These are phyloP conservation scores for Magallana ariakensis DNA, from an alignment of 1,140 invertebrate species.

Conservation along the genomic window DNA sequence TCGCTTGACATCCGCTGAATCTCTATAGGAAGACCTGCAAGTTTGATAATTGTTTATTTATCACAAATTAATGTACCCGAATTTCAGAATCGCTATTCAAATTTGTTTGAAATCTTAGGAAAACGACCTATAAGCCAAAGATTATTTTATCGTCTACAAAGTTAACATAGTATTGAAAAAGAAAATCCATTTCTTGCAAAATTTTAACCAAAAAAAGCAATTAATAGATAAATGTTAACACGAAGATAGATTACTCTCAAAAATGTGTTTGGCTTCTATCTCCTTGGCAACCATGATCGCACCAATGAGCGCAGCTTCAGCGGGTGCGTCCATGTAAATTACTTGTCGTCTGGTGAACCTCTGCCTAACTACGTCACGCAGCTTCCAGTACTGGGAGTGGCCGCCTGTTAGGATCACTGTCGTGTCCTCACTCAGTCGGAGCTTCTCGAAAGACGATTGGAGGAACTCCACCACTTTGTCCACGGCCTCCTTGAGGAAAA, in stretches of 20 bases:
- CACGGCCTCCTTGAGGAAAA: background rate
- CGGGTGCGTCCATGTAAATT: background rate
- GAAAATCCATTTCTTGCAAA: too few species aligned
- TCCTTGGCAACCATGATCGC: slow-evolving; percentile 1
- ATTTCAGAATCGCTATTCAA: too few species aligned
- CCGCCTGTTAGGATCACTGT: background rate
- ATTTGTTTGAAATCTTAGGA: too few species aligned
- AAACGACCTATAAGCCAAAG: too few species aligned
- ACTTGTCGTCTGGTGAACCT: background rate
- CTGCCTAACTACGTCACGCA: background rate
- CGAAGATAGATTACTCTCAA: background rate
- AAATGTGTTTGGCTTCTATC: background rate
- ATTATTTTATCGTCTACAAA: too few species aligned
- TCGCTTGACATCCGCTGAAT: background rate
- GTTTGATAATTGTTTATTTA: too few species aligned
- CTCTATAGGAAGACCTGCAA: background rate
- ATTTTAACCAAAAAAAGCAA: too few species aligned
- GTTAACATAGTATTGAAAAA: too few species aligned
- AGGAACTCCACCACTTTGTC: background rate
- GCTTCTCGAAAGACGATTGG: background rate
- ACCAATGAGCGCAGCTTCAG: background rate
- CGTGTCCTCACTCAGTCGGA: background rate
- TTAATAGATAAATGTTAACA: too few species aligned
- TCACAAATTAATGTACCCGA: too few species aligned
- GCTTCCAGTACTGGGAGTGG: slow-evolving; percentile 5